Conservation (phyloP, 53 echinoderm and acorn worm species). For the Stichopus horrens region DNA sequence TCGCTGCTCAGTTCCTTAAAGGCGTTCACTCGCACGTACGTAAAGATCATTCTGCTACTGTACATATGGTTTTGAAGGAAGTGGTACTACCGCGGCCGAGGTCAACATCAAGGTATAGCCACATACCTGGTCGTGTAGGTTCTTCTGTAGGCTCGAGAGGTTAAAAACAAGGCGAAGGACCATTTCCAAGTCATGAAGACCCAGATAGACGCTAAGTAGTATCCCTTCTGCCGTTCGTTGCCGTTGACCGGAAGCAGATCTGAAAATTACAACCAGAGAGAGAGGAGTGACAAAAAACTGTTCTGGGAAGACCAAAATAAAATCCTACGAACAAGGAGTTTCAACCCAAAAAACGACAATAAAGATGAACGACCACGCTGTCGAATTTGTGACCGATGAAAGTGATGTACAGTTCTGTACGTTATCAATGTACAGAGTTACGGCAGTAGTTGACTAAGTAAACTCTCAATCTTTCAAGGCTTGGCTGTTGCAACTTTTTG, state of each 20-base stretch:
- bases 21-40: not conserved
- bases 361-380: too few species aligned
- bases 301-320: too few species aligned
- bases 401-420: too few species aligned
- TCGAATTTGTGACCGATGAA: too few species aligned
- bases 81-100: not conserved
- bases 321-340: too few species aligned
- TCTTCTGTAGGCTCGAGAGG: conserved; percentile 75
- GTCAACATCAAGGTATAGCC: conserved; percentile 63
- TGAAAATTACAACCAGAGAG: conserved; percentile 13
- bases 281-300: too few species aligned
- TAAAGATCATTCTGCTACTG: not conserved
- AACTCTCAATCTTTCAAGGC: too few species aligned
- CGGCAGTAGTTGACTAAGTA: too few species aligned
- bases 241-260: conserved; percentile 68
- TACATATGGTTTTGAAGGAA: not conserved
- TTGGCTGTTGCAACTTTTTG: too few species aligned
- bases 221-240: conserved; percentile 39
- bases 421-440: too few species aligned
- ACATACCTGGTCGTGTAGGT: conserved; percentile 83
- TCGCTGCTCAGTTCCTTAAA: too few species aligned
- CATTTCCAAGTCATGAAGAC: conserved; percentile 99
- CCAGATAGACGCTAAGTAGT: conserved; percentile 86
- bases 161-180: conserved; percentile 86
- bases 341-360: too few species aligned